A percentile compares a stretch with the other conserved stretches of the same genome.
These are phyloP conservation scores for Mythimna lalbum DNA, from an alignment of 2,888 invertebrate genomes.

Conservation along the genomic window DNA sequence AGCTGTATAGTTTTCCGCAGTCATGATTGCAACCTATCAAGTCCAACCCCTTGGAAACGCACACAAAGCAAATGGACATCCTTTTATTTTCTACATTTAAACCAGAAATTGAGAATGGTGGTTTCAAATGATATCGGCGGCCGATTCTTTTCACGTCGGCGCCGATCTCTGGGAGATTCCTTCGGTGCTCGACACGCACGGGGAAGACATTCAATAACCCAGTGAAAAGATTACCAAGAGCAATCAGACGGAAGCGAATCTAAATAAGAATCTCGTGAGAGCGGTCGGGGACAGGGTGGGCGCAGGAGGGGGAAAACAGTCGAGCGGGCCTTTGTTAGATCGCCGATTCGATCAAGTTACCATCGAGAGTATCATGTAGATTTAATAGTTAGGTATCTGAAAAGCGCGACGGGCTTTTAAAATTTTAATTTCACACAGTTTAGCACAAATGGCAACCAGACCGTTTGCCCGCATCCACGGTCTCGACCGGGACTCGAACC, in stretches of 20 bases:
- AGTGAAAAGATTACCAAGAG: conserved; percentile 91
- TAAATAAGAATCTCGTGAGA: conserved; percentile 91
- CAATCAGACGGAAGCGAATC: conserved; percentile 91
- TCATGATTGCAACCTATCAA: conserved; percentile 51
- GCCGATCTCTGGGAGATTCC: conserved; percentile 75
- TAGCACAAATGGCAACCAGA: conserved; percentile 65
- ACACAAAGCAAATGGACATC: conserved; percentile 74
- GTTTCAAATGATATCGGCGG: conserved; percentile 78
- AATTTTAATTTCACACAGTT: conserved; percentile 50
- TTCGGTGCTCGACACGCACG: conserved; percentile 85
- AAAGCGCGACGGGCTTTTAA: conserved; percentile 76
- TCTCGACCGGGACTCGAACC: conserved; percentile 91
- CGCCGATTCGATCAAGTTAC: conserved; percentile 88
- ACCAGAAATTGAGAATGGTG: conserved; percentile 73
- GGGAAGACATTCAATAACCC: conserved; percentile 90
- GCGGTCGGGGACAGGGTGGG: conserved; percentile 83
- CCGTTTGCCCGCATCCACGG: conserved; percentile 79
- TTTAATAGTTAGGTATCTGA: conserved; percentile 76
- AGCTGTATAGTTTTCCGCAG: conserved; percentile 30
- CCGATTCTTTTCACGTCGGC: conserved; percentile 77
- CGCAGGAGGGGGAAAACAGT: conserved; percentile 83
- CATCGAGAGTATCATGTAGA: conserved; percentile 82
- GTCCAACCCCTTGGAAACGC: conserved; percentile 61
- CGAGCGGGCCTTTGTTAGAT: conserved; percentile 86
- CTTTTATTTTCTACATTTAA: conserved; percentile 76